These are phyloP conservation scores for Aegypius monachus DNA, from an alignment of 2,113 vertebrate genomes.

Conservation along the genomic window DNA sequence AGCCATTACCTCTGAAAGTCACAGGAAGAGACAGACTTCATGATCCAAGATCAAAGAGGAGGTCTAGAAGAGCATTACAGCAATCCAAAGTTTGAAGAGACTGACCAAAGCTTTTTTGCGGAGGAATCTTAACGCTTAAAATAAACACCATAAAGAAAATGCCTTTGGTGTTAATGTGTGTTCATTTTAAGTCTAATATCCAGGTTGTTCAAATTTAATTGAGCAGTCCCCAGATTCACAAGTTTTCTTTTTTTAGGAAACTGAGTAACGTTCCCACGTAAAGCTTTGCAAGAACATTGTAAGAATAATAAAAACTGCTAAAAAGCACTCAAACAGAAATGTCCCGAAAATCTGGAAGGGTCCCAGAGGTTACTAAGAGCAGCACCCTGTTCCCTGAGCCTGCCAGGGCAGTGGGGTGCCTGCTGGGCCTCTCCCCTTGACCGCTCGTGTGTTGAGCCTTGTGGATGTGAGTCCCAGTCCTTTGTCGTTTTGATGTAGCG, in stretches of 20 bases:
- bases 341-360: not conserved
- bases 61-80: slow-evolving; percentile 76
- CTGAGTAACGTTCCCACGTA: not conserved
- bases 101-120: slow-evolving; percentile 79
- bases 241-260: slow-evolving; percentile 42
- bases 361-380: not conserved
- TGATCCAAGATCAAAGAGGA: slow-evolving; percentile 68
- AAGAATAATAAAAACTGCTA: not conserved
- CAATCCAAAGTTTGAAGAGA: slow-evolving; percentile 76
- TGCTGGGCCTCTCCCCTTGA: not conserved
- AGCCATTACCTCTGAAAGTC: slow-evolving; percentile 58
- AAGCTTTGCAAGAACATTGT: slow-evolving; percentile 14
- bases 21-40: slow-evolving; percentile 65
- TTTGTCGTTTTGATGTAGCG: slow-evolving; percentile 47
- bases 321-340: not conserved
- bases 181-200: slow-evolving; percentile 50
- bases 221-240: not conserved
- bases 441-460: not conserved
- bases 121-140: slow-evolving; percentile 78
- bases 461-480: slow-evolving; percentile 32
- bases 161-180: slow-evolving; percentile 44
- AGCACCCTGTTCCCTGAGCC: not conserved
- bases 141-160: slow-evolving; percentile 53
- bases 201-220: slow-evolving; percentile 32
- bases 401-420: slow-evolving; percentile 26